A percentile compares a stretch with the other conserved stretches of the same genome.
phyloP scores from a whole-genome alignment of 2,113 vertebrate genomes.

The Heloderma charlesbogerti region DNA sequence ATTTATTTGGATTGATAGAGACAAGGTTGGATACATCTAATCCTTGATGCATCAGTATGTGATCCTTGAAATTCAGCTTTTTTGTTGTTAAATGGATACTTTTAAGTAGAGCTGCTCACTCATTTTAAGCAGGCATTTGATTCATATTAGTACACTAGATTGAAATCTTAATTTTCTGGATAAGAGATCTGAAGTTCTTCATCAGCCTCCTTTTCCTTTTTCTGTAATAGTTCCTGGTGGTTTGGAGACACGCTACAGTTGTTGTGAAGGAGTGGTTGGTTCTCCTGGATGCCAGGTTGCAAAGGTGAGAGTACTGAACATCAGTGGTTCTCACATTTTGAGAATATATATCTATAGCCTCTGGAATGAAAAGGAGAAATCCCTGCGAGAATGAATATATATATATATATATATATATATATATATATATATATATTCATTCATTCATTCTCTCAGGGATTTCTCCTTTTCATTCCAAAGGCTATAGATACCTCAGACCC shows the following conservation, averaged over 20 bases:
- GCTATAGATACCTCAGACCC: too few relatives aligned
- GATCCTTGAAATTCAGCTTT: neutral
- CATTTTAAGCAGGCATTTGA: neutral
- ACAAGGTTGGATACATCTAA: neutral
- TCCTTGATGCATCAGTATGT: neutral
- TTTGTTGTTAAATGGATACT: neutral
- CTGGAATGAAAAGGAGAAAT: too few relatives aligned
- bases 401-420: too few relatives aligned
- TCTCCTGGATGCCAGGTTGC: conserved; percentile 79
- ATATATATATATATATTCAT: too few relatives aligned
- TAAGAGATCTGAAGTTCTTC: neutral
- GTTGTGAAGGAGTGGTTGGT: conserved; percentile 82
- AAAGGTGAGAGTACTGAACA: conserved; percentile 51
- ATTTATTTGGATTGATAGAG: neutral
- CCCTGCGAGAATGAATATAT: too few relatives aligned
- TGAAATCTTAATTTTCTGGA: neutral
- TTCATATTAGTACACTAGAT: neutral
- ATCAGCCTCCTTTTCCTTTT: neutral
- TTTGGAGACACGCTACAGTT: conserved; percentile 81
- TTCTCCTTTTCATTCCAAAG: too few relatives aligned
- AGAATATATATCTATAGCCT: too few relatives aligned
- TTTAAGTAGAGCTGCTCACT: neutral
- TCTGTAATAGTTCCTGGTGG: conserved; percentile 78
- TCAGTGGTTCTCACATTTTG: neutral
- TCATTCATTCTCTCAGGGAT: too few relatives aligned